phyloP scores from a whole-genome alignment of 2,888 invertebrate genomes.

The Scrobipalpa costella region DNA sequence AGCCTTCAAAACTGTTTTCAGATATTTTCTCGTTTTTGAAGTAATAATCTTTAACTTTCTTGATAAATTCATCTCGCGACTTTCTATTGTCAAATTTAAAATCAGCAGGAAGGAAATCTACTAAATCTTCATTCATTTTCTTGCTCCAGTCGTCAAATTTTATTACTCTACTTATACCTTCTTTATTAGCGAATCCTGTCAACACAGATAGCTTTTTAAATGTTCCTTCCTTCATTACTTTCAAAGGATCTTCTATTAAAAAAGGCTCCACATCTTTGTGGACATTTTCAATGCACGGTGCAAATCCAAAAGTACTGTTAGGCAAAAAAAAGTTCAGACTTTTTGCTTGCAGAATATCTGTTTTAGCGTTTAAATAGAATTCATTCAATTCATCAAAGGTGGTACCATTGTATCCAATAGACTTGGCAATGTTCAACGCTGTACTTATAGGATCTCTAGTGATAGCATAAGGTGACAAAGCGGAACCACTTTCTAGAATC shows the following conservation, averaged over 20 bases:
- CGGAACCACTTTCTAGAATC: conserved; percentile 70
- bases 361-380: conserved; percentile 59
- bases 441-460: conserved; percentile 65
- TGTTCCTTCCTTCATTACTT: conserved; percentile 54
- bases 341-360: conserved; percentile 47
- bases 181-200: conserved; percentile 69
- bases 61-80: conserved; percentile 46
- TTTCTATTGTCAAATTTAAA: conserved; percentile 51
- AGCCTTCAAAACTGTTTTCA: conserved; percentile 51
- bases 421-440: conserved; percentile 63
- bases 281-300: conserved; percentile 66
- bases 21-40: conserved; percentile 59
- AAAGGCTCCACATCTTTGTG: conserved; percentile 55
- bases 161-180: conserved; percentile 65
- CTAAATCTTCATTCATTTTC: conserved; percentile 67
- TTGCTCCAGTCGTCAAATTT: conserved; percentile 63
- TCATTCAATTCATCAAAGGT: conserved; percentile 62
- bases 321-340: conserved; percentile 64
- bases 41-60: conserved; percentile 55
- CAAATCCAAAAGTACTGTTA: conserved; percentile 71
- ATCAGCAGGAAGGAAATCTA: conserved; percentile 65
- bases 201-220: conserved; percentile 57
- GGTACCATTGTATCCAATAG: conserved; percentile 63
- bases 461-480: conserved; percentile 64
- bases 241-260: conserved; percentile 65